Base-by-base conservation (phyloP, 2,797 vertebrate species). In the Mergus octosetaceus region DNA sequence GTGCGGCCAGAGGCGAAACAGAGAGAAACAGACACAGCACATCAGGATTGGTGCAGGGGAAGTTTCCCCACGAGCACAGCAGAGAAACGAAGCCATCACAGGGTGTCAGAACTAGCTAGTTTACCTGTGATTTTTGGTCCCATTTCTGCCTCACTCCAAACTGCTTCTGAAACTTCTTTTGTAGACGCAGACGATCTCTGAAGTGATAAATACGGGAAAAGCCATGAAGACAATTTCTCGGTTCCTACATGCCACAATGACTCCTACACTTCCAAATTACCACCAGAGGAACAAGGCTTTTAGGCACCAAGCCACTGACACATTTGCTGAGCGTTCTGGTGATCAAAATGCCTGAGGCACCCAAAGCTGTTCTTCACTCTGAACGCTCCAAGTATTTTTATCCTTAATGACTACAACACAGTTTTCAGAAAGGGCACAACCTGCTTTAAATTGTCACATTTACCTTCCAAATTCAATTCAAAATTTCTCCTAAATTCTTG, bases 91-190 rank as follows among this genome's bases (percentile, higher is more conserved):
- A 82, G 47, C 32, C 69, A 38, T 5, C 1, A 1, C 10, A 27
- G 9, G 4, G 10, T 25, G 36, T 11, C 15, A 85, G 64, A 87
- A 41, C 12, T 9, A 17, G 21, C 56, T 47, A 85, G 41, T 30
- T 43, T 96, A 99, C 99, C 99, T 99, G 99, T 45, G 99, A 99
- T 89, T 99, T 99, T 89, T 99, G 99, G 97, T 99, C 99, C 99
- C 99, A 99, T 90, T 99, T 99, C 96, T 99, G 99, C 89, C 99
- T 98, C 57, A 99, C 99, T 36, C 99, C 99, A 97, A 99, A 99
- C 96, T 99, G 99, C 97, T 99, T 99, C 96, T 99, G 99, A 95
- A 99, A 99, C 97, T 99, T 99, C 97, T 99, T 99, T 95, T 99
- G 99, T 75, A 99, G 97, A 7, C 99, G 98, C 97, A 99, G 98